These are phyloP conservation scores for Talpa occidentalis DNA, from an alignment of 2,113 vertebrate genomes.

Conservation along the genomic window DNA sequence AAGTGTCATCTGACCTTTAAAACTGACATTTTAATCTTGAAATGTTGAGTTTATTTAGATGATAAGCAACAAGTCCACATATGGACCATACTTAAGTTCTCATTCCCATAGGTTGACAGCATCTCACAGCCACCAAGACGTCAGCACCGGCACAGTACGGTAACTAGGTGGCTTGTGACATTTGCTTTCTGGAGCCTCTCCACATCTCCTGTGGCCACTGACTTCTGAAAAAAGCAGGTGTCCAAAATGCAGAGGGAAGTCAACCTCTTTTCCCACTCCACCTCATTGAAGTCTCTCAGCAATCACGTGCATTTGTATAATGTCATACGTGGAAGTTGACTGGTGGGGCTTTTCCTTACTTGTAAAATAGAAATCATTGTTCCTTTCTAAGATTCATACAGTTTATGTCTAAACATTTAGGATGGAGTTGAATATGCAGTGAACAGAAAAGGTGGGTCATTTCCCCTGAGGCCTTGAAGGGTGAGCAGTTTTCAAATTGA, in stretches of 20 bases:
- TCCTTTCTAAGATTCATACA: neutral
- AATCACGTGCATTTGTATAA: neutral
- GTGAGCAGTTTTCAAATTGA: neutral
- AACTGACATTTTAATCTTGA: constrained; percentile 66
- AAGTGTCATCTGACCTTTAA: constrained; percentile 70
- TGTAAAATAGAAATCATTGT: neutral
- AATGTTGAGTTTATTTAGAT: constrained; percentile 38
- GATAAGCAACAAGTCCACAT: constrained; percentile 26
- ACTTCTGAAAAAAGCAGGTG: neutral
- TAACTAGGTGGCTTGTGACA: neutral
- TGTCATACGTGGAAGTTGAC: neutral
- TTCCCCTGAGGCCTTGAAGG: accelerated
- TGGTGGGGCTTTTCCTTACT: neutral
- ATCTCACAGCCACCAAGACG: neutral
- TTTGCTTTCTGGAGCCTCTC: neutral
- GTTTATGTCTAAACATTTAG: neutral
- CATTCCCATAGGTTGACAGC: neutral
- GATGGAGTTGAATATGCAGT: neutral
- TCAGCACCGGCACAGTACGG: accelerated
- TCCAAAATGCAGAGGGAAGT: neutral
- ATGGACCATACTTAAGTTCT: neutral
- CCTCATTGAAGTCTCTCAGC: neutral
- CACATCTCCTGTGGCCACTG: neutral
- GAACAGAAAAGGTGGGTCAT: neutral
- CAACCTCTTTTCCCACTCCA: neutral